phyloP scores from a whole-genome alignment of 2,888 invertebrate genomes.

The Prenolepis imparis region DNA sequence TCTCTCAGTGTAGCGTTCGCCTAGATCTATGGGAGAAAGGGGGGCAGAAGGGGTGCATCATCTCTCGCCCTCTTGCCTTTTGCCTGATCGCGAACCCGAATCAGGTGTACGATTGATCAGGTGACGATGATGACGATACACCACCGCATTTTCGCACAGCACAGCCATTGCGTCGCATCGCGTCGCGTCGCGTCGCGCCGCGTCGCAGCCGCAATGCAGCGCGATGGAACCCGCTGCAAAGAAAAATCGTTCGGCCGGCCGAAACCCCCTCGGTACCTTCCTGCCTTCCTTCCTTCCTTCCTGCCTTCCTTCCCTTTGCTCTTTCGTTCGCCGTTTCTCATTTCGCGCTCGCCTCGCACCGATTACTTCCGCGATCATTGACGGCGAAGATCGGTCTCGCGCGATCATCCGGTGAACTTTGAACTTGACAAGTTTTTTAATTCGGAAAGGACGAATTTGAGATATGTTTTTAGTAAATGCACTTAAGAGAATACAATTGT shows the following conservation, averaged over 20 bases:
- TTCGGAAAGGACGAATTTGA: background rate
- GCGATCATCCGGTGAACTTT: background rate
- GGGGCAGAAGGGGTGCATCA: too few species aligned
- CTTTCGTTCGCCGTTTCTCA: background rate
- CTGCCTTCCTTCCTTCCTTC: slow-evolving; percentile 10
- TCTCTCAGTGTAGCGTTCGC: too few species aligned
- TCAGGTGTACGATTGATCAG: background rate
- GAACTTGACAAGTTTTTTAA: background rate
- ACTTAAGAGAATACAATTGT: background rate
- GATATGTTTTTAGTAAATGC: background rate
- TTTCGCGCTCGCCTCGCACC: slow-evolving; percentile 23
- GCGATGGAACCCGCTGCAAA: slow-evolving; percentile 53
- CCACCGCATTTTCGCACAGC: slow-evolving; percentile 23
- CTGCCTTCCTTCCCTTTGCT: background rate
- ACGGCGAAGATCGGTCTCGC: background rate
- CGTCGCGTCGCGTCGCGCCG: slow-evolving; percentile 71
- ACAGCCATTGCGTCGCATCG: slow-evolving; percentile 60
- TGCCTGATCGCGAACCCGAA: too few species aligned
- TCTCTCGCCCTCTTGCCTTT: too few species aligned
- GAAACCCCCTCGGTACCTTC: slow-evolving; percentile 37
- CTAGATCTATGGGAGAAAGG: too few species aligned
- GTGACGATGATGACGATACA: background rate
- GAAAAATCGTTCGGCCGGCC: slow-evolving; percentile 45
- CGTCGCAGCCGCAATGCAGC: slow-evolving; percentile 77
- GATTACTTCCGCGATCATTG: slow-evolving; percentile 20